phyloP scores from a whole-genome alignment of 1,140 invertebrate genomes.

The Limonius californicus region DNA sequence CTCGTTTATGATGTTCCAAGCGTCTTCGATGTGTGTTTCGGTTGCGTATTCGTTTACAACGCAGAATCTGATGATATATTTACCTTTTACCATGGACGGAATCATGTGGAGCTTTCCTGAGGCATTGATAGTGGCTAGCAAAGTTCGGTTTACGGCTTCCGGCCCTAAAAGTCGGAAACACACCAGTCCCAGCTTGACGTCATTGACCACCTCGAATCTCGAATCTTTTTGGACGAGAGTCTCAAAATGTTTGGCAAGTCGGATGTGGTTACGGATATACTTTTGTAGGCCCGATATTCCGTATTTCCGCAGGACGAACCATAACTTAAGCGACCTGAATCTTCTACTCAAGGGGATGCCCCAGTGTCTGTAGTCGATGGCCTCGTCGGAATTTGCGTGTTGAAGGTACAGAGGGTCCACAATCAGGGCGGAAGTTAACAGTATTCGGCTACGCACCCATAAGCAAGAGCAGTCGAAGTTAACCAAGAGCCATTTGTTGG shows the following conservation, averaged over 20 bases:
- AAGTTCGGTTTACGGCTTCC: slow-evolving; percentile 74
- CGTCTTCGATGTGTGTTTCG: slow-evolving; percentile 73
- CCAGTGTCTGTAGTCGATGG: slow-evolving; percentile 87
- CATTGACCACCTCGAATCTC: slow-evolving; percentile 80
- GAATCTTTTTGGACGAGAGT: slow-evolving; percentile 67
- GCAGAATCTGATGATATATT: slow-evolving; percentile 80
- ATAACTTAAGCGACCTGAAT: slow-evolving; percentile 83
- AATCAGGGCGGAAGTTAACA: slow-evolving; percentile 87
- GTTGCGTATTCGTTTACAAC: slow-evolving; percentile 76
- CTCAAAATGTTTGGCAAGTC: slow-evolving; percentile 83
- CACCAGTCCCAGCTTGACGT: slow-evolving; percentile 71
- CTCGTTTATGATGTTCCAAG: slow-evolving; percentile 67
- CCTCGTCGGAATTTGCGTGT: slow-evolving; percentile 66
- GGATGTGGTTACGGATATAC: slow-evolving; percentile 84
- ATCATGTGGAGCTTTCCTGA: slow-evolving; percentile 89
- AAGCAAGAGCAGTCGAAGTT: slow-evolving; percentile 89
- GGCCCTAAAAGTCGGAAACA: slow-evolving; percentile 66
- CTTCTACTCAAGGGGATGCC: slow-evolving; percentile 83
- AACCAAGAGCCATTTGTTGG: slow-evolving; percentile 88
- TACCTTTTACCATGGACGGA: slow-evolving; percentile 72
- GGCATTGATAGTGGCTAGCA: slow-evolving; percentile 82
- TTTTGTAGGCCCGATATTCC: slow-evolving; percentile 76
- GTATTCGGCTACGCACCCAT: slow-evolving; percentile 85
- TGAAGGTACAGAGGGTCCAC: slow-evolving; percentile 92
- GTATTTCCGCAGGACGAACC: slow-evolving; percentile 83